Evolutionary conservation across 2,888 invertebrate genomes (phyloP).

Genomic region (Ernsta delagoae): DNA sequence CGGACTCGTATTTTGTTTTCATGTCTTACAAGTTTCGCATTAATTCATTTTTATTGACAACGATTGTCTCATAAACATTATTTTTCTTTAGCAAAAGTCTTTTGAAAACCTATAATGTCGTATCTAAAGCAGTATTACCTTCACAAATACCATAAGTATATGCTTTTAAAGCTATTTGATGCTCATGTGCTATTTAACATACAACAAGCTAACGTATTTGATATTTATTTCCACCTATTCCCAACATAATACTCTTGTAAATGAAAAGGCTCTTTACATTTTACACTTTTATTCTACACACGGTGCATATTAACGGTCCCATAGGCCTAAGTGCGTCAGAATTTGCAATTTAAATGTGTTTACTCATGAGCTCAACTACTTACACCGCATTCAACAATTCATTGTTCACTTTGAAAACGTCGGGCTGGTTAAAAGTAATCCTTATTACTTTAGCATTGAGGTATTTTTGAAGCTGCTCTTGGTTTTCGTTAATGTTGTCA

Average conservation of each 20-base stretch:
- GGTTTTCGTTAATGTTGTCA: neutral
- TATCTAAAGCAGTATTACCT: no score
- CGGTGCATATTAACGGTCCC: conserved; percentile 53
- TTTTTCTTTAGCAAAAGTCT: no score
- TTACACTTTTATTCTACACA: conserved; percentile 54
- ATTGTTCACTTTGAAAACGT: conserved; percentile 19
- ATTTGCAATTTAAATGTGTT: conserved; percentile 61
- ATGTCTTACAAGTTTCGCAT: no score
- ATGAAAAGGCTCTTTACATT: conserved; percentile 1
- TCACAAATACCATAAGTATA: no score
- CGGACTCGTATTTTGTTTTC: no score
- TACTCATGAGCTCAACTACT: conserved; percentile 45
- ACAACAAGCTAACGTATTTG: neutral
- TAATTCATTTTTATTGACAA: no score
- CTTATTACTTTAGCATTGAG: conserved; percentile 5
- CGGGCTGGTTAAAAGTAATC: neutral
- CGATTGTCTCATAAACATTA: no score
- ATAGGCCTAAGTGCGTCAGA: conserved; percentile 51
- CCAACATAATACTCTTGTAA: neutral
- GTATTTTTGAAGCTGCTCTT: neutral
- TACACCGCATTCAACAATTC: conserved; percentile 26
- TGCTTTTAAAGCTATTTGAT: neutral
- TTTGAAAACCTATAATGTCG: no score
- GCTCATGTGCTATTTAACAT: neutral
- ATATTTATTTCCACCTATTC: conserved; percentile 3